Conservation (phyloP, 2,113 vertebrate species). For the Probosciger aterrimus region DNA sequence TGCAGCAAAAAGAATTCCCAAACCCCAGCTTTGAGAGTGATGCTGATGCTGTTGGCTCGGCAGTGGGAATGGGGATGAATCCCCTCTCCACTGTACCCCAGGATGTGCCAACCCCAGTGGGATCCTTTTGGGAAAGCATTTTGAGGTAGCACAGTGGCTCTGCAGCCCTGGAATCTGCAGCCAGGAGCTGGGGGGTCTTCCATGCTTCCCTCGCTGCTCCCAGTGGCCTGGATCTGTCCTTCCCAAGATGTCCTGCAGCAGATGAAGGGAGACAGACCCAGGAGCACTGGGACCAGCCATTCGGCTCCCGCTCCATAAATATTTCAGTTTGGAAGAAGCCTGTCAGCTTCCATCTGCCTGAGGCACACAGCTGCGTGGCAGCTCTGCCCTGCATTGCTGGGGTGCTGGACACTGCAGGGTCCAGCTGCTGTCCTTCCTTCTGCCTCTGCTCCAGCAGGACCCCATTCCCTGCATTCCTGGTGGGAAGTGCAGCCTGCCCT, state of each 20-base stretch:
- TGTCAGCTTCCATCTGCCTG: constrained; percentile 34
- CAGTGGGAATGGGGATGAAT: neutral
- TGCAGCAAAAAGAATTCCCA: neutral
- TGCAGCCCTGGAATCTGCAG: neutral
- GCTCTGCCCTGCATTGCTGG: neutral
- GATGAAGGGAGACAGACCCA: neutral
- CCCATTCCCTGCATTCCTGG: neutral
- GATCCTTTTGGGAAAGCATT: neutral
- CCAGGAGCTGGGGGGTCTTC: neutral
- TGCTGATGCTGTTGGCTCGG: neutral
- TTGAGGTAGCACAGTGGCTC: neutral
- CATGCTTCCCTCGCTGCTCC: neutral
- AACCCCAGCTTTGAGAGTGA: neutral
- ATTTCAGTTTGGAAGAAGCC: constrained; percentile 17
- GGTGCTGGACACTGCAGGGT: neutral
- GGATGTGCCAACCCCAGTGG: neutral
- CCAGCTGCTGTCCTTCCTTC: neutral
- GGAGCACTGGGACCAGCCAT: neutral
- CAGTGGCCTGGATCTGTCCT: neutral
- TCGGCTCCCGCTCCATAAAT: constrained; percentile 17
- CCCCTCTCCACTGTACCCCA: fast-evolving
- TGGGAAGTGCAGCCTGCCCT: fast-evolving
- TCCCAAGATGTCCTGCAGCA: neutral
- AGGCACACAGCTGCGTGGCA: neutral
- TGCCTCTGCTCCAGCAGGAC: neutral